Evolutionary conservation across 2,888 invertebrate species (phyloP), one percentile per base, ranked within the genome.

Genomic region (Agrotis exclamationis): DNA sequence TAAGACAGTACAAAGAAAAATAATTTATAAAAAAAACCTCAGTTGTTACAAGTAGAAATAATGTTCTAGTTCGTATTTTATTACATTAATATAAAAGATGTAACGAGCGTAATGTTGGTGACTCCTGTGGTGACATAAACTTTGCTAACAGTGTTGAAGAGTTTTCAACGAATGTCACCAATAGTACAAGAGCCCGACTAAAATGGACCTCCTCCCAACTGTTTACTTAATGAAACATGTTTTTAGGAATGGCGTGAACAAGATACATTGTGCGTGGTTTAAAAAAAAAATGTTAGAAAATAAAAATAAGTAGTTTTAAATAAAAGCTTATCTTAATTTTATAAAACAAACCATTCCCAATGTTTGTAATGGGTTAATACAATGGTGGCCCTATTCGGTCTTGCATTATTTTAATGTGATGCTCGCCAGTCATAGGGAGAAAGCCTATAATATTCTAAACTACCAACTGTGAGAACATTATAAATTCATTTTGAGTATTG

Each of bases 11-110:
- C 54, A 56, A 76, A 45, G 14, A 63, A 60, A 44, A 67, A 82
- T 63, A 11, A 64, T 64, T 53, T 74, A 20, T 20, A 28, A 68
- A 72, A 33, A n/a, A n/a, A 50, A 65, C 56, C 54, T 75, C 80
- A 65, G 76, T 71, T 75, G 77, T 63, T 74, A 70, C 58, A 63
- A 68, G 65, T 59, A 72, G 39, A 57, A 80, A 70, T 70, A 76
- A 76, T 70, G 59, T 75, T 39, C 7, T 11, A 9, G 9, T 39
- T 57, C 73, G 39, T 71, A 60, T 73, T 82, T 85, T 84, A 84
- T 84, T 84, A 74, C 70, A 86, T 77, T 84, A 84, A 84, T 84
- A 84, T 84, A 73, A 81, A 76, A 80, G 73, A 74, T 62, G 72
- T 79, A 59, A 79, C 70, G 20, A 68, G 44, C 50, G 51, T 75